phyloP scores from a whole-genome alignment of 2,113 vertebrate genomes.

The Seriola rivoliana region DNA sequence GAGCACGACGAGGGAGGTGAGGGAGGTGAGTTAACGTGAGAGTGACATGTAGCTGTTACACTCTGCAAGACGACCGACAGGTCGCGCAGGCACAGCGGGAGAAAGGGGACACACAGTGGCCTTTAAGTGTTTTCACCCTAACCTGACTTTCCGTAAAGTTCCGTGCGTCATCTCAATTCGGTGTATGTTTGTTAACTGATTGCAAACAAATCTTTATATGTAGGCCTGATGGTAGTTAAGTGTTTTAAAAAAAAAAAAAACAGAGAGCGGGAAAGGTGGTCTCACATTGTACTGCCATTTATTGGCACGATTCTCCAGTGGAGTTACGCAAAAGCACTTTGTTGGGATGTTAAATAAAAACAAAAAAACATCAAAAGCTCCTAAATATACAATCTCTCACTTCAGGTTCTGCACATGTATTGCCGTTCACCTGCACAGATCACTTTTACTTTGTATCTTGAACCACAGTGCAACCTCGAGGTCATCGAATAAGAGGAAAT shows the following conservation, averaged over 20 bases:
- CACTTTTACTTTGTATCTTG: neutral
- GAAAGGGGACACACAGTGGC: neutral
- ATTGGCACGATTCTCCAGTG: neutral
- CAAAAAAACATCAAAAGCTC: neutral
- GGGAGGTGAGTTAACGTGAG: constrained; percentile 60
- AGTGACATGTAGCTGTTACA: constrained; percentile 60
- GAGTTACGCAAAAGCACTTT: neutral
- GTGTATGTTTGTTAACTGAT: neutral
- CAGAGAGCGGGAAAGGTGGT: neutral
- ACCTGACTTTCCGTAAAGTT: neutral
- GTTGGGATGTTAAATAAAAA: too few species aligned
- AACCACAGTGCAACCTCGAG: neutral
- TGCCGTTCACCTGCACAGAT: neutral
- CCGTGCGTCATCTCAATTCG: neutral
- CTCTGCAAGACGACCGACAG: constrained; percentile 44
- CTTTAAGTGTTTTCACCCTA: neutral
- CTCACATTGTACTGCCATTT: neutral
- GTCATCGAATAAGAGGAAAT: neutral
- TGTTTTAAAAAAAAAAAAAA: neutral
- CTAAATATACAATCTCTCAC: too few species aligned
- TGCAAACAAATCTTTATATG: neutral
- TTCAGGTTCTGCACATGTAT: neutral
- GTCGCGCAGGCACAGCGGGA: constrained; percentile 5
- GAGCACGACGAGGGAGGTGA: constrained; percentile 52
- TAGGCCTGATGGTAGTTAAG: too few species aligned